Percentiles rank a stretch among this genome's conserved stretches.
These are phyloP conservation scores for Strongylocentrotus purpuratus DNA, from an alignment of 35 echinoderm and acorn worm genomes.

Conservation along the genomic window DNA sequence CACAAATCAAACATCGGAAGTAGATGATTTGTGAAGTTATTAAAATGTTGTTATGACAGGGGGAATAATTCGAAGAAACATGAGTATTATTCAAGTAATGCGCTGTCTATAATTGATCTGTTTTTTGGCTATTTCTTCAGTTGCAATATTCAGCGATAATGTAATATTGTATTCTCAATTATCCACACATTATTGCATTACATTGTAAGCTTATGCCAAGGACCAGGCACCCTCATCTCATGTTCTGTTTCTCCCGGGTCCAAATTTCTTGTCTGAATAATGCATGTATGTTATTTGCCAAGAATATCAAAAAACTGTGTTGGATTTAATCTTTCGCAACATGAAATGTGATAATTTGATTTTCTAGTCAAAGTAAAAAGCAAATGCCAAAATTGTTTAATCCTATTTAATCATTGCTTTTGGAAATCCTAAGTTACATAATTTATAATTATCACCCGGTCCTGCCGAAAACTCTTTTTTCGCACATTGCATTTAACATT, in stretches of 20 bases:
- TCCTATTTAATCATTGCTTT: too few species aligned
- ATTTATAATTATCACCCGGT: too few species aligned
- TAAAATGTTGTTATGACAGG: slow-evolving; percentile 2
- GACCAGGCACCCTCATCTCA: neutral
- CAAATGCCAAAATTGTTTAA: too few species aligned
- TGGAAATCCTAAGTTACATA: too few species aligned
- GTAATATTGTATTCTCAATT: neutral
- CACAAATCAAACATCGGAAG: neutral
- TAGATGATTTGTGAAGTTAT: neutral
- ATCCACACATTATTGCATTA: neutral
- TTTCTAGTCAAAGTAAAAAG: too few species aligned
- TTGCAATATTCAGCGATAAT: neutral
- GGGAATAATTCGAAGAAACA: neutral
- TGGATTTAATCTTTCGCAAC: too few species aligned
- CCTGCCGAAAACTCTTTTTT: too few species aligned
- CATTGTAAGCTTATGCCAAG: neutral
- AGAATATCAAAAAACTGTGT: too few species aligned
- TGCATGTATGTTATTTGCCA: too few species aligned
- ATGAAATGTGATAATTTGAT: too few species aligned
- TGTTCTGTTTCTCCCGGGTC: neutral
- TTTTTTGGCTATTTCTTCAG: neutral
- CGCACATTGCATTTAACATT: too few species aligned
- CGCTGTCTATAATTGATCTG: neutral
- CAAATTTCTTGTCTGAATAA: too few species aligned
- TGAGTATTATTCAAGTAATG: neutral